Base-by-base conservation (phyloP, 2,888 invertebrate species). In the Heliconius ismenius region DNA sequence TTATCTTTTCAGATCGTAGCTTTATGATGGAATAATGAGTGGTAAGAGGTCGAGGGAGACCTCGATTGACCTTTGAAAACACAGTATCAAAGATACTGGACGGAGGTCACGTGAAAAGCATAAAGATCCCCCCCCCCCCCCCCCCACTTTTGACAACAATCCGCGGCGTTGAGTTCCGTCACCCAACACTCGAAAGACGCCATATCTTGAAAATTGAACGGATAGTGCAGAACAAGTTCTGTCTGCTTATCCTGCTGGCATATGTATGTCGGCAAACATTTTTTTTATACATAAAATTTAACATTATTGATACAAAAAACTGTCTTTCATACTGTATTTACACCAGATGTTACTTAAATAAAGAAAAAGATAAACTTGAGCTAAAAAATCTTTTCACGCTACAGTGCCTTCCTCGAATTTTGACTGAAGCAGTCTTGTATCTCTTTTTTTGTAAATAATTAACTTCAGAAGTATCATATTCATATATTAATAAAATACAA, bases 391-490 rank as follows among this genome's bases (percentile, higher is more conserved):
- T n/a, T 15, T 73, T 73, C 39, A 62, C 62, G 26, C 73, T 26
- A 43, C 62, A 62, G 26, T 43, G 32, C 15, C 15, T 73, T 73
- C 73, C 73, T 26, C 62, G 73, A 73, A 73, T 43, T 73, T 26
- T 62, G 62, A 11, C 73, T 73, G 73, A 73, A 73, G 36, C 21
- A 60, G 6, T 39, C 15, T 32, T 70, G 13, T 70, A 4, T 15
- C 21, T 28, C 21, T 58, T 70, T 70, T 58, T 70, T n/a, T 15
- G 24, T 24, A 36, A 9, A 36, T 21, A 67, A 43, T 39, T 15
- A 24, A 15, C 24, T 15, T 67, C 0, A 67, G 36, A 18, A 7
- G 39, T 39, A 43, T 39, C 9, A 26, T 18, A 24, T 24, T 24
- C 24, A 43, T 67, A 67, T 24, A 39, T 67, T n/a, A n/a, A 11